Conservation (phyloP, 2,888 invertebrate genomes). For the Agrochola litura region DNA sequence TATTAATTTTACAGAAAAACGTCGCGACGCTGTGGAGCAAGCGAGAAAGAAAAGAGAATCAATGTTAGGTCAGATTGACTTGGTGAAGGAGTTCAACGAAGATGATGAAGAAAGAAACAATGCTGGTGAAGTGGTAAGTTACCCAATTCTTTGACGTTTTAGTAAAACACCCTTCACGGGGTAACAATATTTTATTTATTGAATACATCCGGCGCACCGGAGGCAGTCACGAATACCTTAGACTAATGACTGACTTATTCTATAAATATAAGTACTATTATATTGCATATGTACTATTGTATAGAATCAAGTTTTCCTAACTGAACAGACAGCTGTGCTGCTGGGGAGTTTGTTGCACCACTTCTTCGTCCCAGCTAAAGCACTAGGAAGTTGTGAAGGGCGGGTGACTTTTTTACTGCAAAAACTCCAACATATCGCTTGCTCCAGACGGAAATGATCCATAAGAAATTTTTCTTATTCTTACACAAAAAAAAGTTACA, state of each 20-base stretch:
- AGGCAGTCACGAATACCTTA: neutral
- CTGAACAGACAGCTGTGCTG: no score
- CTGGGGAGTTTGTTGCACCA: no score
- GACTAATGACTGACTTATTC: no score
- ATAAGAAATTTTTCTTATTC: neutral
- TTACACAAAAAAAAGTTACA: neutral
- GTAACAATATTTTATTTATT: neutral
- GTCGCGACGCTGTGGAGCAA: slow-evolving; percentile 77
- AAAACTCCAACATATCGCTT: neutral
- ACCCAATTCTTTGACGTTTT: no score
- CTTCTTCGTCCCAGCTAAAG: no score
- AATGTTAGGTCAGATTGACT: slow-evolving; percentile 86
- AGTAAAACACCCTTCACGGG: neutral
- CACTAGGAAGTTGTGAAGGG: no score
- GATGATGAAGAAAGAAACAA: slow-evolving; percentile 91
- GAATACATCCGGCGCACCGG: neutral
- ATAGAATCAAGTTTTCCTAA: no score
- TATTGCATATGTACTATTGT: no score
- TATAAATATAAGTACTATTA: no score
- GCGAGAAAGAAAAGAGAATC: slow-evolving; percentile 87
- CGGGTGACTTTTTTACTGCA: neutral
- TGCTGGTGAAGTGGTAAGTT: slow-evolving; percentile 91
- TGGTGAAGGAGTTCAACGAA: slow-evolving; percentile 87
- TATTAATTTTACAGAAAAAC: slow-evolving; percentile 75
- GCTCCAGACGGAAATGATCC: neutral